Evolutionary conservation across 2,888 invertebrate genomes (phyloP).

Genomic region (Mactromeris polynyma): DNA sequence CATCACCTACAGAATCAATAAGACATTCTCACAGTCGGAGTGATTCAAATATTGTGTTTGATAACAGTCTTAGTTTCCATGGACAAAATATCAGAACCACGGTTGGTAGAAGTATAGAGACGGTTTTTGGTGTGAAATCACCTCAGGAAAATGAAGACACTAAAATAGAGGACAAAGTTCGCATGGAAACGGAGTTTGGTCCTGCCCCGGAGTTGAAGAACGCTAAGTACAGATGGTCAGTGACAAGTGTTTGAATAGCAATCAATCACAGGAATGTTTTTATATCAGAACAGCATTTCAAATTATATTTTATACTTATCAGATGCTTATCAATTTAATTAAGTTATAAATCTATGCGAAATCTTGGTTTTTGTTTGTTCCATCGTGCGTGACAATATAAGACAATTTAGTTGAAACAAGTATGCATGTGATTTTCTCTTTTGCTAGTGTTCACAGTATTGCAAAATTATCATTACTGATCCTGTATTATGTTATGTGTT

Average conservation of each 20-base stretch:
- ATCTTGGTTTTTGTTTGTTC: too few relatives aligned
- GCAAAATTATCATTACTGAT: too few relatives aligned
- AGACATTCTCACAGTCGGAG: not conserved
- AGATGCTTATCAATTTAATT: not conserved
- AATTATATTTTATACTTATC: not conserved
- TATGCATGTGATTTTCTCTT: too few relatives aligned
- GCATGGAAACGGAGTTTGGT: slow-evolving; percentile 26
- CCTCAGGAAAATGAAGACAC: slow-evolving; percentile 34
- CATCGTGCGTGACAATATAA: too few relatives aligned
- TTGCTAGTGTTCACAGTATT: too few relatives aligned
- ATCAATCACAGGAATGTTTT: not conserved
- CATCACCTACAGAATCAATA: not conserved
- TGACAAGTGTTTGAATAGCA: slow-evolving; percentile 64
- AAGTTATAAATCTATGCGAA: not conserved
- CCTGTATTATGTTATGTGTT: too few relatives aligned
- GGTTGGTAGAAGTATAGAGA: slow-evolving; percentile 33
- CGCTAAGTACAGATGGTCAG: slow-evolving; percentile 57
- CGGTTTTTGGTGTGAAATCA: slow-evolving; percentile 47
- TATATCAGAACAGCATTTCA: not conserved
- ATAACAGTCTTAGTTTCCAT: not conserved
- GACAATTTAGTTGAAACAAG: too few relatives aligned
- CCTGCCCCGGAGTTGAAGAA: slow-evolving; percentile 9
- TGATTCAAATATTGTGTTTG: not conserved
- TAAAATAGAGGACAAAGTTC: slow-evolving; percentile 7
- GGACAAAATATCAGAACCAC: slow-evolving; percentile 28